phyloP scores from a whole-genome alignment of 2,797 vertebrate genomes.

The Squalus acanthias region DNA sequence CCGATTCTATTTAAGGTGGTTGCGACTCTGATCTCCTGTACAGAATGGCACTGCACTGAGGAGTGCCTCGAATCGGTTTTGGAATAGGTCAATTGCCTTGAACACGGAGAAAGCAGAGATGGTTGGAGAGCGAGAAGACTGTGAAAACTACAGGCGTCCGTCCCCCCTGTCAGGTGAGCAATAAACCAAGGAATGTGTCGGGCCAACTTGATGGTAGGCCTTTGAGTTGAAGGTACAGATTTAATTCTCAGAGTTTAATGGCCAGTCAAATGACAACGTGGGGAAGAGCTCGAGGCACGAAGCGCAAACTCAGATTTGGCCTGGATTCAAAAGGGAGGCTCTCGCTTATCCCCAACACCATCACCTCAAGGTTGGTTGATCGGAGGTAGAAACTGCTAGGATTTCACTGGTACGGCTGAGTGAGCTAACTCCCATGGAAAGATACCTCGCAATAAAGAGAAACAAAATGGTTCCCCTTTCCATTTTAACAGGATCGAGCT shows the following conservation, averaged over 20 bases:
- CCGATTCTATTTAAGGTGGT: background rate
- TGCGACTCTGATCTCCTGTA: background rate
- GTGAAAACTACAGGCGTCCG: background rate
- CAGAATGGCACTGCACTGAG: too few species aligned
- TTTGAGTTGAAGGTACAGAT: background rate
- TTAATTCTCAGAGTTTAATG: background rate
- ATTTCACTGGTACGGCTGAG: background rate
- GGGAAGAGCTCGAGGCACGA: background rate
- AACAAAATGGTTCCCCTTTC: background rate
- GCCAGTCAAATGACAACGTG: background rate
- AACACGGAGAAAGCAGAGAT: background rate
- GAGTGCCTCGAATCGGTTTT: background rate
- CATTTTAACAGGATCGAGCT: background rate
- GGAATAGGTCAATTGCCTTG: background rate
- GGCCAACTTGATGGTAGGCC: background rate
- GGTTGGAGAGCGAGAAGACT: background rate
- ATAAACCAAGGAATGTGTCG: background rate
- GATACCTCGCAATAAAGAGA: background rate
- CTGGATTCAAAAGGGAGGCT: background rate
- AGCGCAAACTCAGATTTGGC: background rate
- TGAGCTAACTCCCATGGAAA: background rate
- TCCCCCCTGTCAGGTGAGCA: background rate
- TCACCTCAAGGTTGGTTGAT: background rate
- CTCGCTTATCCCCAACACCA: background rate
- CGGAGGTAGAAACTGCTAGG: too few species aligned